A percentile compares a stretch with the other conserved stretches of the same genome.
Evolutionary conservation across 1,140 invertebrate species (phyloP).

Genomic region (Lysiphlebus fabarum): DNA sequence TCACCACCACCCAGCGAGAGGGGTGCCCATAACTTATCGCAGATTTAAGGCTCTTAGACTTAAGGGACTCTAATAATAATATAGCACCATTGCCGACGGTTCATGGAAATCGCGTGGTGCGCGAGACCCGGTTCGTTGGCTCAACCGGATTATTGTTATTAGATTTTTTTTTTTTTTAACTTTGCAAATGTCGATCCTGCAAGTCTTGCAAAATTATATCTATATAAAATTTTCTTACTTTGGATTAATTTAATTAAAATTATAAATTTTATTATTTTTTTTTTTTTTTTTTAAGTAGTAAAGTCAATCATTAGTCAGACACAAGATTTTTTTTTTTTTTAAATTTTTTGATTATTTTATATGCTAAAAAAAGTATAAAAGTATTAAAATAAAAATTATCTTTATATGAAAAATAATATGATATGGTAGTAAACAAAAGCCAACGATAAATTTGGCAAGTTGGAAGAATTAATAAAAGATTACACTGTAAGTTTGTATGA

Average conservation of each 20-base stretch:
- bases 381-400: too few relatives aligned
- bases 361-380: too few relatives aligned
- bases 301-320: too few relatives aligned
- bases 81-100: conserved; percentile 49
- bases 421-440: conserved; percentile 51
- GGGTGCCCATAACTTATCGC: conserved; percentile 57
- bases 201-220: background rate
- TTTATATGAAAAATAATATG: too few relatives aligned
- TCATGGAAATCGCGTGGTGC: conserved; percentile 42
- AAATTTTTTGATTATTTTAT: too few relatives aligned
- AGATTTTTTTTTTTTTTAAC: conserved; percentile 13
- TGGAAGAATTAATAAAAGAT: conserved; percentile 59
- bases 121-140: conserved; percentile 24
- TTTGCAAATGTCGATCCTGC: conserved; percentile 8
- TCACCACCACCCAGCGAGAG: conserved; percentile 32
- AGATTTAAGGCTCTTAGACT: conserved; percentile 59
- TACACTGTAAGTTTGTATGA: conserved; percentile 44
- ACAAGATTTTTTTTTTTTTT: too few relatives aligned
- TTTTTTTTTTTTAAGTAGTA: too few relatives aligned
- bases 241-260: too few relatives aligned
- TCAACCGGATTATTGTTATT: conserved; percentile 23
- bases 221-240: too few relatives aligned
- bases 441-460: conserved; percentile 55
- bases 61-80: conserved; percentile 59
- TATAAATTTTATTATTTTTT: too few relatives aligned